phyloP scores from a whole-genome alignment of 2,113 vertebrate genomes.

The Nicator chloris region DNA sequence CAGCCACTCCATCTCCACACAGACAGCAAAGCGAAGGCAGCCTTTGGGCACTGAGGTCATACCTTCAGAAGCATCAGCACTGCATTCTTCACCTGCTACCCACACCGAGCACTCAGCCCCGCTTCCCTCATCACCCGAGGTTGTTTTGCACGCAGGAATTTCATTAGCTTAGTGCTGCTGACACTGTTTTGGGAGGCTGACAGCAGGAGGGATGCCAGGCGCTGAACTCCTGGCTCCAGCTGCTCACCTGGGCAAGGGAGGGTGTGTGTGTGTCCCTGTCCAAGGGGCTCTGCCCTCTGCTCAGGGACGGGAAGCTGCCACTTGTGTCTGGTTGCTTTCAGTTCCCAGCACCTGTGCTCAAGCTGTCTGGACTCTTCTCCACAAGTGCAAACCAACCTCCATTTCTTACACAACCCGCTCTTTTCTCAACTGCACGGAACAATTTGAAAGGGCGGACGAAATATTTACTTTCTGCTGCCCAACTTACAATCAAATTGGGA shows the following conservation, averaged over 20 bases:
- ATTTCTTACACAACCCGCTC: not conserved
- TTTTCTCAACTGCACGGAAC: fast-evolving
- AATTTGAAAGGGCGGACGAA: not conserved
- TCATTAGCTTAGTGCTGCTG: not conserved
- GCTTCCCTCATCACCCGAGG: not conserved
- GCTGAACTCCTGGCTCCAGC: not conserved
- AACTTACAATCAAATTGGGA: not conserved
- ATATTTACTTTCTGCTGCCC: not conserved
- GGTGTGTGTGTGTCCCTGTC: fast-evolving
- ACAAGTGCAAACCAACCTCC: not conserved
- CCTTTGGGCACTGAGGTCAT: not conserved
- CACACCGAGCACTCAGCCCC: fast-evolving
- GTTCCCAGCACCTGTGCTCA: not conserved
- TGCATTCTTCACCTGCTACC: not conserved
- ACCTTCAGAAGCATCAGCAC: not conserved
- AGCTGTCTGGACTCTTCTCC: not conserved
- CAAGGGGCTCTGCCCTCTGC: not conserved
- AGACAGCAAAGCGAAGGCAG: not conserved
- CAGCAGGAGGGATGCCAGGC: not conserved
- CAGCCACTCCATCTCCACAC: not conserved
- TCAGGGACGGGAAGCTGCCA: not conserved
- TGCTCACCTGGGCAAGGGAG: not conserved
- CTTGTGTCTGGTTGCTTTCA: not conserved
- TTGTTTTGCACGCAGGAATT: not conserved
- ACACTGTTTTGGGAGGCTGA: not conserved